Evolutionary conservation across 2,888 invertebrate species (phyloP).

Genomic region (Amitus sp.): DNA sequence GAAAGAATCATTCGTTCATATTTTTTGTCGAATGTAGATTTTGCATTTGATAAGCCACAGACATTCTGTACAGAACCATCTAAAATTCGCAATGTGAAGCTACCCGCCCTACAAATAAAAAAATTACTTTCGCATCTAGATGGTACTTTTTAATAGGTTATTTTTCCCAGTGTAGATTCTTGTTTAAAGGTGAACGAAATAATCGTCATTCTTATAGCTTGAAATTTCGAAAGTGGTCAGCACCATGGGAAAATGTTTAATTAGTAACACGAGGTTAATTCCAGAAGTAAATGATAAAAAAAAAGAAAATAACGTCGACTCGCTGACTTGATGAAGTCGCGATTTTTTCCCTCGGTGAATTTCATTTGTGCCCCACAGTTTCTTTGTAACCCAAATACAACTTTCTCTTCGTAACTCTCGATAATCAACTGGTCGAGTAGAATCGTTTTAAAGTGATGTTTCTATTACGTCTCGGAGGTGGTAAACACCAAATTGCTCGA

Average conservation of each 20-base stretch:
- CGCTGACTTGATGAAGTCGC: slow-evolving; percentile 26
- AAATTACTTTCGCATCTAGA: too few species aligned
- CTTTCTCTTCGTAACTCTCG: slow-evolving; percentile 1
- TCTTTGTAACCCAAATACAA: slow-evolving; percentile 20
- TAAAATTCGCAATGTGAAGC: too few species aligned
- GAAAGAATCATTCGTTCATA: too few species aligned
- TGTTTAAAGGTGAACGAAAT: too few species aligned
- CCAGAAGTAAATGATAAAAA: slow-evolving; percentile 29
- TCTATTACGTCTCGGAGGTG: slow-evolving; percentile 6
- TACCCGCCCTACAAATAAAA: too few species aligned
- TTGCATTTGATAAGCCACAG: too few species aligned
- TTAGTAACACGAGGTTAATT: slow-evolving; percentile 22
- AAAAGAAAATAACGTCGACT: slow-evolving; percentile 17
- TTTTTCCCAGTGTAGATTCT: too few species aligned
- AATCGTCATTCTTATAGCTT: background rate
- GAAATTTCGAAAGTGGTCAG: background rate
- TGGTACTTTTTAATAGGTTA: too few species aligned
- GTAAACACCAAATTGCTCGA: too few species aligned
- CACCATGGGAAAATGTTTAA: slow-evolving; percentile 38
- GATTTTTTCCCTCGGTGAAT: slow-evolving; percentile 27
- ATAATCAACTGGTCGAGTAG: background rate
- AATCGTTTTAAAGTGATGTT: slow-evolving; percentile 5
- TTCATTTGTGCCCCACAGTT: slow-evolving; percentile 28
- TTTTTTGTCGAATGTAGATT: too few species aligned
- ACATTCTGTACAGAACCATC: too few species aligned